Conservation (phyloP, 64 coral and sea anemone genomes). For the Hydrozoanthus tunicans region DNA sequence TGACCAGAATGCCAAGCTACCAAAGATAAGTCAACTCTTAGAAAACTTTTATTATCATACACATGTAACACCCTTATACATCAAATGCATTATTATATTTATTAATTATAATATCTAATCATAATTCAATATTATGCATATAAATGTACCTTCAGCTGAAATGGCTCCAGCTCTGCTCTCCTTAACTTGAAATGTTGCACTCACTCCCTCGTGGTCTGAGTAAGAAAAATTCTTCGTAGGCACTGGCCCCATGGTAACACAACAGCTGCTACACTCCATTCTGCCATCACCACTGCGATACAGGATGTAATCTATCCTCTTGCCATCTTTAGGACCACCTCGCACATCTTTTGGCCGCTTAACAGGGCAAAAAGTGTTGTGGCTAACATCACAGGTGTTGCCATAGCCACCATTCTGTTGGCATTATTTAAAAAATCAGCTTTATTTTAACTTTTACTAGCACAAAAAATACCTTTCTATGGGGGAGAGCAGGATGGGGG, state of each 20-base stretch:
- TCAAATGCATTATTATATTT: background rate
- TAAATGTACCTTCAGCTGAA: background rate
- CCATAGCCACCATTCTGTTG: constrained; percentile 76
- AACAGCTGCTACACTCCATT: constrained; percentile 55
- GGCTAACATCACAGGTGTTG: constrained; percentile 85
- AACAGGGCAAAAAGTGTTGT: constrained; percentile 55
- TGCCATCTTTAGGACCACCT: constrained; percentile 67
- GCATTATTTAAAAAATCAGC: background rate
- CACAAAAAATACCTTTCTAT: background rate
- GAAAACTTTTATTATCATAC: no score
- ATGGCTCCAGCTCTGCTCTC: constrained; percentile 6
- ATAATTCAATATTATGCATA: background rate
- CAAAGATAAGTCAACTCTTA: no score
- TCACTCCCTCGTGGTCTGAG: constrained; percentile 86
- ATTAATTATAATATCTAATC: background rate
- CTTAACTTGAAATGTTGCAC: constrained; percentile 64
- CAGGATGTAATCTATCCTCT: constrained; percentile 87
- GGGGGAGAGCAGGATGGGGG: background rate
- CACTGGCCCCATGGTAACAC: constrained; percentile 78
- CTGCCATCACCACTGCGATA: constrained; percentile 39
- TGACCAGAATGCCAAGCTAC: no score
- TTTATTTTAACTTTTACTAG: no score
- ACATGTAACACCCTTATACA: no score
- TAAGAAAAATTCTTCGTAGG: constrained; percentile 81
- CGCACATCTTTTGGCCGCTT: background rate